Evolutionary conservation across 2,888 invertebrate species (phyloP), one percentile per base, ranked within the genome.

Genomic region (Eilema griseolum): DNA sequence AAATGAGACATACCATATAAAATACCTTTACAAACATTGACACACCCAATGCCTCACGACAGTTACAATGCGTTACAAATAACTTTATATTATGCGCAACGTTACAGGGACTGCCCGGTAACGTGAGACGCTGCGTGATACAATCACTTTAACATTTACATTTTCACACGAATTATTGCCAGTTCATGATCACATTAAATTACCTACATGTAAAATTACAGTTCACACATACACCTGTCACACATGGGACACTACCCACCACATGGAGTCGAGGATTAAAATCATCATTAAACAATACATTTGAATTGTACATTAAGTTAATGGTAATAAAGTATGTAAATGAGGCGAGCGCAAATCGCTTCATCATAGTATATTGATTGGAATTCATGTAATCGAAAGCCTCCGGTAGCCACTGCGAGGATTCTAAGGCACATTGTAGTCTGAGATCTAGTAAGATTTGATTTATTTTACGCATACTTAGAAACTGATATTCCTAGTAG

Each of bases 161-260:
- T 52, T 68, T 60, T 69, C 26, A 69, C 83, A 78, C 67, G 71
- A 69, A 82, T 78, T 76, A 84, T 83, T 83, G 84, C 76, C 80
- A 70, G 67, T 61, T 64, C 71, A 46, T 14, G 60, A 74, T 82
- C 79, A 80, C 76, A 70, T 59, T 26, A 66, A 57, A 70, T n/a
- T 24, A 61, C 24, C 24, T 61, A 56, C 41, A 37, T 52, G 24
- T 66, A 61, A 46, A 61, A 46, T 59, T 23, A 61, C 31, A 62
- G 33, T 33, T 65, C 37, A 16, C 8, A 57, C 5, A 28, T 64
- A 52, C 46, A 20, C 8, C 8, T 33, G 23, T 24, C 33, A 23
- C 14, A 52, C n/a, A n/a, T n/a, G n/a, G n/a, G n/a, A 65, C n/a
- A 28, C 31, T 28, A 28, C n/a, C 20, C 20, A 31, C 14, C 4